Conservation (phyloP, 2,797 vertebrate genomes). For the Rhabdophis nuchalis region DNA sequence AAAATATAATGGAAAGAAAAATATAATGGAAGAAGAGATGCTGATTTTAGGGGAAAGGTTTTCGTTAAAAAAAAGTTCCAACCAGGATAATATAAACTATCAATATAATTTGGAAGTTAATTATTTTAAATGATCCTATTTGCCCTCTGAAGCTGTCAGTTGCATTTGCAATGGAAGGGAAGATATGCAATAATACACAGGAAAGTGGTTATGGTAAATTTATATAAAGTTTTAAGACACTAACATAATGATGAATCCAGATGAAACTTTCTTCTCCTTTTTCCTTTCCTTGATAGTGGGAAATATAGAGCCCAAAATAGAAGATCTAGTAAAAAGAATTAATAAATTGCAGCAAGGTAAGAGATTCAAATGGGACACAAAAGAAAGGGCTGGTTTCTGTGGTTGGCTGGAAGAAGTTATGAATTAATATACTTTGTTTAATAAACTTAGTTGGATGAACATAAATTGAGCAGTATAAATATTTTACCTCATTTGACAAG, state of each 20-base stretch:
- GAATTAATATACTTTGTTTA: background rate
- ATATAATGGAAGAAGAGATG: background rate
- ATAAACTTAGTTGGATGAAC: background rate
- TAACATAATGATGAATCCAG: background rate
- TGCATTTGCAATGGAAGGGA: background rate
- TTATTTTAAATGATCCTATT: background rate
- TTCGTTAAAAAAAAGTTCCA: background rate
- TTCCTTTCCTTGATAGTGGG: slow-evolving; percentile 1
- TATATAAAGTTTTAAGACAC: background rate
- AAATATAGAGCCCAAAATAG: slow-evolving; percentile 12
- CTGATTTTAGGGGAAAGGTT: background rate
- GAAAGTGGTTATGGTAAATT: background rate
- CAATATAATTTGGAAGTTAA: background rate
- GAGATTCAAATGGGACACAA: background rate
- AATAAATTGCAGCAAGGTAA: slow-evolving; percentile 26
- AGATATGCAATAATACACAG: background rate
- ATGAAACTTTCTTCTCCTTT: background rate
- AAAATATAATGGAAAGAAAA: too few relatives aligned
- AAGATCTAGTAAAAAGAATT: slow-evolving; percentile 22
- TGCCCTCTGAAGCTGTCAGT: background rate
- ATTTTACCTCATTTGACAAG: background rate
- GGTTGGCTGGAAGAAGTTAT: background rate
- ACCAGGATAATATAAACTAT: background rate
- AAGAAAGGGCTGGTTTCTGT: background rate
- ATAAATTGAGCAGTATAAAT: background rate